Evolutionary conservation across 2,113 vertebrate genomes (phyloP), one percentile per base, ranked within the genome.

Genomic region (Percopsis transmontana): DNA sequence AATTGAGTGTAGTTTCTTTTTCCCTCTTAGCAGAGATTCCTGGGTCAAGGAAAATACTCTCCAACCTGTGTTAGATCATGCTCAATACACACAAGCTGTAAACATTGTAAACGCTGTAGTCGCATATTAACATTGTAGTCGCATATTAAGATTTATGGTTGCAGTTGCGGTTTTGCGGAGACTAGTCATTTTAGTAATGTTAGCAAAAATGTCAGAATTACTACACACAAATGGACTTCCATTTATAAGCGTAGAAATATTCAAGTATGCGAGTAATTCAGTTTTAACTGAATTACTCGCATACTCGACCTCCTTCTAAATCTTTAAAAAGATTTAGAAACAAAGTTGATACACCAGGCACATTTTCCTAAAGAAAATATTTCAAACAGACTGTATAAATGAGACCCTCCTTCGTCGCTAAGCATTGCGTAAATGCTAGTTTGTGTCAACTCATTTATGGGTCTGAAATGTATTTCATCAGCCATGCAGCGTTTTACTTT

Each of bases 381-480:
- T 19, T 11, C n/a, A 51, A 20, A n/a, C 18, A 51, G 20, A 19
- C n/a, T 51, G 48, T 19, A 19, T n/a, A 19, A 51, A 16, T 51
- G 16, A 19, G n/a, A 10, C 16, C 18, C n/a, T n/a, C 48, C 48
- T 1, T 5, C 16, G 9, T n/a, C 20, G 12, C 20, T 10, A 51
- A 51, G 18, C 12, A 2, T n/a, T n/a, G n/a, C n/a, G 58, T 70
- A 68, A 16, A 39, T 66, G 23, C 71, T 45, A 55, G 70, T 71
- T 57, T 61, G 66, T 61, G 60, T 72, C 71, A 66, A 41, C 48
- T 60, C 39, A 0, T 19, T 69, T 63, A 58, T 48, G 53, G 42
- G 67, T 68, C 69, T 80, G 61, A 72, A 85, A 83, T 57, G 66
- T 24, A 65, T 85, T 85, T 87, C 81, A 83, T 88, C 77, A 82